These are phyloP conservation scores for Teleogryllus oceanicus DNA, from an alignment of 2,888 invertebrate genomes.

Conservation along the genomic window DNA sequence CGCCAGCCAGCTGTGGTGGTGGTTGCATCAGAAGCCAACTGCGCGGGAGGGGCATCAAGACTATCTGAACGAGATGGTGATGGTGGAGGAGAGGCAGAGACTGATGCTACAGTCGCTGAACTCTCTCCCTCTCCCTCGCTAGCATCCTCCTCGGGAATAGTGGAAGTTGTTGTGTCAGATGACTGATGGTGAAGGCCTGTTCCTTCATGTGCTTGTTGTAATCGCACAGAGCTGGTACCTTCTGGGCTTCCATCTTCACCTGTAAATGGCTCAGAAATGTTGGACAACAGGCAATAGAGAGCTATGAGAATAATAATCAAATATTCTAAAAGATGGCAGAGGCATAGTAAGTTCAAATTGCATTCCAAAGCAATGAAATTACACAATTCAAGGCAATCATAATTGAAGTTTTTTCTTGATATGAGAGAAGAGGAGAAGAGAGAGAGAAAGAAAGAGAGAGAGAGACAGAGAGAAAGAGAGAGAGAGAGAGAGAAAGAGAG, in stretches of 20 bases:
- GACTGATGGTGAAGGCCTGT: slow-evolving; percentile 36
- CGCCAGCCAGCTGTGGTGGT: slow-evolving; percentile 45
- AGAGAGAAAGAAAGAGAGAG: too few species aligned
- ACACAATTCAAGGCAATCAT: too few species aligned
- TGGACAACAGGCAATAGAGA: too few species aligned
- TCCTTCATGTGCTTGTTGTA: too few species aligned
- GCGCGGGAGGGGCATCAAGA: slow-evolving; percentile 28
- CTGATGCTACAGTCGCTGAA: slow-evolving; percentile 24
- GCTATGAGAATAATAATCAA: too few species aligned
- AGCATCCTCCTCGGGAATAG: slow-evolving; percentile 44
- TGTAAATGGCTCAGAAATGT: slow-evolving; percentile 32
- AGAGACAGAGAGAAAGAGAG: too few species aligned
- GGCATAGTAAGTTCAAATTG: too few species aligned
- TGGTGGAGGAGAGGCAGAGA: slow-evolving; percentile 27
- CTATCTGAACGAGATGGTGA: slow-evolving; percentile 26
- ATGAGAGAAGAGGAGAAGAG: too few species aligned
- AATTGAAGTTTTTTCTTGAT: too few species aligned
- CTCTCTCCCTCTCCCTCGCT: slow-evolving; percentile 41
- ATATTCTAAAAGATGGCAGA: too few species aligned
- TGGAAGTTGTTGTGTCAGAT: slow-evolving; percentile 37
- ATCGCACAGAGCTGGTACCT: slow-evolving; percentile 45
- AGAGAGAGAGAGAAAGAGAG: too few species aligned
- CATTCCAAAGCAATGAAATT: too few species aligned
- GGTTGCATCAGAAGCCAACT: slow-evolving; percentile 19
- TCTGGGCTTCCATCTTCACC: slow-evolving; percentile 45